phyloP scores from a whole-genome alignment of 2,797 vertebrate genomes.

The Adelosebastes latens region DNA sequence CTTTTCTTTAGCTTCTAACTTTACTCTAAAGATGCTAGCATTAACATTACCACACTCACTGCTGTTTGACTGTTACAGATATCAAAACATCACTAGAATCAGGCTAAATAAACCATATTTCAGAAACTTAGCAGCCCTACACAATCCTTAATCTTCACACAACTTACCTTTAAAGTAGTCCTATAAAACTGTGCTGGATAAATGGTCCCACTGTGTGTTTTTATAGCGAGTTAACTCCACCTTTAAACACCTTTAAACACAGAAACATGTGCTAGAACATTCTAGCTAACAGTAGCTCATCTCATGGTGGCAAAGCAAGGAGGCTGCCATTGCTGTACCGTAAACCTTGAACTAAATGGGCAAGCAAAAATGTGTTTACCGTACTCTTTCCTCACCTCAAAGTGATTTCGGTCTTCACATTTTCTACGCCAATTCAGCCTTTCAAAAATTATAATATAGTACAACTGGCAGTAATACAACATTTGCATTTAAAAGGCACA shows the following conservation, averaged over 20 bases:
- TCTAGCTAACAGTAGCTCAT: slow-evolving; percentile 54
- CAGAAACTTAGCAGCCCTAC: not conserved
- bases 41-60: not conserved
- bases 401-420: fast-evolving
- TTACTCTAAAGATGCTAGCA: not conserved
- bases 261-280: slow-evolving; percentile 62
- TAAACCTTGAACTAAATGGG: slow-evolving; percentile 18
- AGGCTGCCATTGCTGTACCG: slow-evolving; percentile 69
- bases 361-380: fast-evolving
- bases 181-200: too few relatives aligned
- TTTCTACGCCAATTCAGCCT: fast-evolving
- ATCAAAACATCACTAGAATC: fast-evolving
- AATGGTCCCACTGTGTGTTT: not conserved
- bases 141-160: not conserved
- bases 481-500: not conserved
- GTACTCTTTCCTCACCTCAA: fast-evolving
- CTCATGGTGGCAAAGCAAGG: slow-evolving; percentile 8
- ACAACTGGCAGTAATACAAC: not conserved
- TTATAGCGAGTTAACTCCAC: not conserved
- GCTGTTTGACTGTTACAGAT: not conserved
- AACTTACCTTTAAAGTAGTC: slow-evolving; percentile 30
- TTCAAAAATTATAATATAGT: fast-evolving
- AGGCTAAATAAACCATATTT: not conserved
- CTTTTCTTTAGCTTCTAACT: not conserved
- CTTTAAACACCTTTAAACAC: not conserved